Percentiles rank a stretch among this genome's conserved stretches.
Conservation (phyloP, 2,113 vertebrate genomes). For the Trochalopteron elliotii region DNA sequence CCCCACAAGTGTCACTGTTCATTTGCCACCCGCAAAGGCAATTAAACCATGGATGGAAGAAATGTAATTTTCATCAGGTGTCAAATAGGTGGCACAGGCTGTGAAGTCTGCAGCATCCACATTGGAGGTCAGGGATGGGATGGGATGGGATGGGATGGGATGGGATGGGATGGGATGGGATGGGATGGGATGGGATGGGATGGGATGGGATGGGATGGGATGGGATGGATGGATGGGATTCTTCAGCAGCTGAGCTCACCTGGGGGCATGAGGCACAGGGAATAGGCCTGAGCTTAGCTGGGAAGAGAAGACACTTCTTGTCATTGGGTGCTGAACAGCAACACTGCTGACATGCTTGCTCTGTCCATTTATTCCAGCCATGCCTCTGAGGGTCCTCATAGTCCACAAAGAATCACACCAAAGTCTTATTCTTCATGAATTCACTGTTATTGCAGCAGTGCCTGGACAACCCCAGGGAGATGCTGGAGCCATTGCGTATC, state of each 20-base stretch:
- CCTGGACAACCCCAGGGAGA: background rate
- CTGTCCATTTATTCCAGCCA: background rate
- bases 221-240: background rate
- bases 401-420: background rate
- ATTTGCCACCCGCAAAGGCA: background rate
- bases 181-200: background rate
- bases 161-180: background rate
- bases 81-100: background rate
- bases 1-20: background rate
- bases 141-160: background rate
- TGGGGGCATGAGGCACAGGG: rapidly evolving
- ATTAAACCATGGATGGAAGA: background rate
- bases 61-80: background rate
- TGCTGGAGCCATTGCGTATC: background rate
- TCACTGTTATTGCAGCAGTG: background rate
- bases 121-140: background rate
- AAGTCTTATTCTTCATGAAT: background rate
- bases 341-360: rapidly evolving
- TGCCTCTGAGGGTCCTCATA: background rate
- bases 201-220: background rate
- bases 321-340: rapidly evolving
- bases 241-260: background rate
- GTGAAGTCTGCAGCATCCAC: background rate
- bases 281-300: background rate
- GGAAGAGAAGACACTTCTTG: background rate